phyloP scores from a whole-genome alignment of 53 echinoderm and acorn worm genomes.

The Pentamera pediparva region DNA sequence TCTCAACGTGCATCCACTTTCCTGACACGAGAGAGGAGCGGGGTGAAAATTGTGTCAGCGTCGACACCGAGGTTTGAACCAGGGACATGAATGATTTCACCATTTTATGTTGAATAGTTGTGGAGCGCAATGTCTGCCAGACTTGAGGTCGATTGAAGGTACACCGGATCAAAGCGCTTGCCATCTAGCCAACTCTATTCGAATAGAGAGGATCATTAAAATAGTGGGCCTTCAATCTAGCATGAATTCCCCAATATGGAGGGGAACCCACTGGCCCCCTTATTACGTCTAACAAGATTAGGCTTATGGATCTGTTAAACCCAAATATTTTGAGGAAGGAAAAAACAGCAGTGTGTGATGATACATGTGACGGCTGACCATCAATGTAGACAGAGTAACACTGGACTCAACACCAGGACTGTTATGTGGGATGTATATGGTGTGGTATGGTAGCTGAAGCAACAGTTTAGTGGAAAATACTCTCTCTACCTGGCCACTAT shows the following conservation, averaged over 20 bases:
- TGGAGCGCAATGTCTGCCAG: too few species aligned
- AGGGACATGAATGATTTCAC: background rate
- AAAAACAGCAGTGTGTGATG: too few species aligned
- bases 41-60: background rate
- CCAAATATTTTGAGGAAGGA: too few species aligned
- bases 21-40: background rate
- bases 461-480: conserved; percentile 21
- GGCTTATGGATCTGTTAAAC: background rate
- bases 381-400: background rate
- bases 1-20: too few species aligned
- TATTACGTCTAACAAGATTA: background rate
- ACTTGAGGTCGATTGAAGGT: too few species aligned
- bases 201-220: too few species aligned
- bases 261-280: background rate
- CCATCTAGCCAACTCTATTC: too few species aligned
- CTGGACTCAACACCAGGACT: background rate
- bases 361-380: too few species aligned
- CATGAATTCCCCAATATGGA: background rate
- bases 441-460: conserved; percentile 20
- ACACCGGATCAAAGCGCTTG: too few species aligned
- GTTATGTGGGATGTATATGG: background rate
- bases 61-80: background rate
- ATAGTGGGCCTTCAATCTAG: background rate
- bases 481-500: conserved; percentile 1
- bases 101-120: too few species aligned